These are phyloP conservation scores for Nomada lathburiana DNA, from an alignment of 2,888 invertebrate genomes.

Conservation along the genomic window DNA sequence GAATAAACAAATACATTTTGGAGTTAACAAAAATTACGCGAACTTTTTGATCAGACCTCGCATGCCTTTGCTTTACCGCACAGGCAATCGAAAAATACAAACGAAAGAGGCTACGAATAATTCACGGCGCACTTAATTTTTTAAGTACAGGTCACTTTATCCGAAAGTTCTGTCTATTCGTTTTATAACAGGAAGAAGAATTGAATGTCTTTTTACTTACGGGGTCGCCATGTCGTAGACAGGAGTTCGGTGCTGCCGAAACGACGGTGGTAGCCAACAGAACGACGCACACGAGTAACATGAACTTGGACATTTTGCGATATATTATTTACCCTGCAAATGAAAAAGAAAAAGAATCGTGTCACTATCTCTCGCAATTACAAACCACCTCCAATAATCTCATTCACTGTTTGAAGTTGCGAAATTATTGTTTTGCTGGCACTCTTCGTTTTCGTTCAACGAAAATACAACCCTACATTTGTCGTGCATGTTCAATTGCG, in stretches of 20 bases:
- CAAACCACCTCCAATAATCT: not conserved
- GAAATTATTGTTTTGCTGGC: not conserved
- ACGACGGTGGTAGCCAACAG: conserved; percentile 72
- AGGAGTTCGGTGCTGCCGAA: conserved; percentile 65
- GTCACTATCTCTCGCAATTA: not conserved
- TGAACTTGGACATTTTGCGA: conserved; percentile 71
- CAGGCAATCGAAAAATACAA: too few species aligned
- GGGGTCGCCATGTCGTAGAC: conserved; percentile 77
- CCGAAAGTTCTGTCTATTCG: not conserved
- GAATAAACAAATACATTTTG: too few species aligned
- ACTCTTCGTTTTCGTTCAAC: too few species aligned
- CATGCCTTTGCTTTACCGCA: too few species aligned
- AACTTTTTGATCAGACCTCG: too few species aligned
- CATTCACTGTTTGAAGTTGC: not conserved
- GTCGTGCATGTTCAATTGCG: not conserved
- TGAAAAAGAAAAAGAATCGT: not conserved
- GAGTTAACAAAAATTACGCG: too few species aligned
- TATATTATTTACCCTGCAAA: conserved; percentile 10
- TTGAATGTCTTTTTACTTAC: conserved; percentile 72
- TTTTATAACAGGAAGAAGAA: not conserved
- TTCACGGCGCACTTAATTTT: too few species aligned
- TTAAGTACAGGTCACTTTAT: not conserved
- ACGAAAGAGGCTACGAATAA: too few species aligned
- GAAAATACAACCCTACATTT: not conserved
- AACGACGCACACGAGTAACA: conserved; percentile 68